A percentile compares a stretch with the other conserved stretches of the same genome.
These are phyloP conservation scores for Rhimphoctona megacephalus DNA, from an alignment of 2,888 invertebrate species.

Conservation along the genomic window DNA sequence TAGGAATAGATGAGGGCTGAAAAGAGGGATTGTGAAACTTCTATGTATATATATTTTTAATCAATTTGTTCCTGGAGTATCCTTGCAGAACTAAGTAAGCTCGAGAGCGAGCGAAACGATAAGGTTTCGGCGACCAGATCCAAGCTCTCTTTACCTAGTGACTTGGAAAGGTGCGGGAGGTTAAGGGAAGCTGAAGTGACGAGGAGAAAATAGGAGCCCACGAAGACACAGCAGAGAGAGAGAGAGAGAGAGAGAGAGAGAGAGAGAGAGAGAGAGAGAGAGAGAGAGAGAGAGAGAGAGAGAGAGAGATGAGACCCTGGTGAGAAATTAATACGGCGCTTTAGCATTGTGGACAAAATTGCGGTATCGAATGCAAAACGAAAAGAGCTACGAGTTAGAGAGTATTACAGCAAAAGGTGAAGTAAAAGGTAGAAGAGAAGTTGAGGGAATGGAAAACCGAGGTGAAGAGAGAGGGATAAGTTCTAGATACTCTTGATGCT, in stretches of 20 bases:
- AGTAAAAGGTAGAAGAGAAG: constrained; percentile 2
- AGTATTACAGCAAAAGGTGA: constrained; percentile 52
- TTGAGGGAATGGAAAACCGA: constrained; percentile 4
- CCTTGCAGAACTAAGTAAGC: constrained; percentile 55
- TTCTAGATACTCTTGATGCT: background rate
- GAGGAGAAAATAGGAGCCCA: constrained; percentile 14
- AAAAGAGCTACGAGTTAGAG: constrained; percentile 54
- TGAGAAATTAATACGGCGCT: constrained; percentile 74
- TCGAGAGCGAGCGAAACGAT: constrained; percentile 29
- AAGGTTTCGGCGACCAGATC: background rate
- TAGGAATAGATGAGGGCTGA: constrained; percentile 23
- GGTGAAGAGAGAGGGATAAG: background rate
- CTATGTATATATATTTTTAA: constrained; percentile 66
- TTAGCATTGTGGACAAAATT: constrained; percentile 65
- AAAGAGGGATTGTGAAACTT: constrained; percentile 38
- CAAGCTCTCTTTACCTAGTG: constrained; percentile 11
- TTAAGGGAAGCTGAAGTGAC: constrained; percentile 20
- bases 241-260: background rate
- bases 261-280: background rate
- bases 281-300: background rate
- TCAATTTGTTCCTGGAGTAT: constrained; percentile 66
- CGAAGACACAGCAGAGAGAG: constrained; percentile 14
- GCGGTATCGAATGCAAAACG: constrained; percentile 59
- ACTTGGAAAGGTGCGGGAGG: constrained; percentile 17
- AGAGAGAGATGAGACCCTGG: constrained; percentile 44